Conservation (phyloP, 2,888 invertebrate species). For the Notodonta dromedarius region DNA sequence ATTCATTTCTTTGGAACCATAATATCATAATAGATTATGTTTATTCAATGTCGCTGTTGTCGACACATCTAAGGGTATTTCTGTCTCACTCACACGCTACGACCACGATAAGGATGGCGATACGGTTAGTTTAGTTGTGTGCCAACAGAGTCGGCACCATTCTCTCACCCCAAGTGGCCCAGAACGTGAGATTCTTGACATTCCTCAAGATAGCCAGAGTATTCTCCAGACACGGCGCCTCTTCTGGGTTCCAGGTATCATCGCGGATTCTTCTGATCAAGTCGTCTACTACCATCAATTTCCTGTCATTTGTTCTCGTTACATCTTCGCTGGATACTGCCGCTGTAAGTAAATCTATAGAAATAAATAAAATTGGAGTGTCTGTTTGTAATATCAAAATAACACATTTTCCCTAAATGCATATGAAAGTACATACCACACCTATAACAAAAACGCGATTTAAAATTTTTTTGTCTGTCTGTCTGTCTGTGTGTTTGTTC, state of each 20-base stretch:
- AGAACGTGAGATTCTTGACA: constrained; percentile 31
- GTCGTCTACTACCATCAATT: neutral
- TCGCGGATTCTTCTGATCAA: constrained; percentile 12
- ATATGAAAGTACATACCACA: too few species aligned
- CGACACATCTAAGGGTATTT: too few species aligned
- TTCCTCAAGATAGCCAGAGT: constrained; percentile 20
- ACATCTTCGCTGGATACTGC: neutral
- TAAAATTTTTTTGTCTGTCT: too few species aligned
- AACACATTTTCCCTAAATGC: too few species aligned
- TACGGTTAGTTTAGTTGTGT: neutral
- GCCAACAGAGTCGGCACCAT: neutral
- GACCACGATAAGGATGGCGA: too few species aligned
- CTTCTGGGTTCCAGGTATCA: constrained; percentile 21
- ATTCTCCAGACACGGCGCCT: constrained; percentile 21
- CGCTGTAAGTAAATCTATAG: neutral
- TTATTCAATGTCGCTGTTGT: too few species aligned
- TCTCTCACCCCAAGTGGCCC: constrained; percentile 33
- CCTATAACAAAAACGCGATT: too few species aligned
- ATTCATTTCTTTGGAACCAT: too few species aligned
- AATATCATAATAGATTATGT: too few species aligned
- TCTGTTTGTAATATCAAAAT: too few species aligned
- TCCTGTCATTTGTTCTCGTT: neutral
- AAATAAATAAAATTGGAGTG: too few species aligned
- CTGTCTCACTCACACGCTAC: neutral
- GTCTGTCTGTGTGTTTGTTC: too few species aligned